phyloP scores from a whole-genome alignment of 37 sponge, comb jelly and placozoan species.

The Diacarnus erythraeanus region DNA sequence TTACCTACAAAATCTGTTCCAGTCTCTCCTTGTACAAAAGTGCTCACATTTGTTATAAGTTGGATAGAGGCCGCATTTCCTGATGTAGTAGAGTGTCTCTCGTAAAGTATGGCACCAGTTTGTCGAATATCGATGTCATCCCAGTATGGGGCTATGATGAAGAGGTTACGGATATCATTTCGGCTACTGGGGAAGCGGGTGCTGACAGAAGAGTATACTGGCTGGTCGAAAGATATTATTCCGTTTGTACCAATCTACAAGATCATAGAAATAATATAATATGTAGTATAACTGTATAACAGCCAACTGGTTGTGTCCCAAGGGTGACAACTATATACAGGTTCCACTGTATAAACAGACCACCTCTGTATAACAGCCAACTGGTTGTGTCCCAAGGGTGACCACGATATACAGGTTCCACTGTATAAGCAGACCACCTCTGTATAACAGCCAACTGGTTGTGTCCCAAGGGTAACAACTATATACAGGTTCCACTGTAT shows the following conservation, averaged over 20 bases:
- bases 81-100: background rate
- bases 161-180: background rate
- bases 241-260: slow-evolving; percentile 56
- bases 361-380: no score
- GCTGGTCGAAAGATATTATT: slow-evolving; percentile 38
- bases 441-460: no score
- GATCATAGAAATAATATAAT: background rate
- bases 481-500: no score
- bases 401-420: no score
- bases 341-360: no score
- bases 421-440: no score
- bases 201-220: background rate
- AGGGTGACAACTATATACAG: no score
- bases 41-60: slow-evolving; percentile 26
- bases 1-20: slow-evolving; percentile 21
- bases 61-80: background rate
- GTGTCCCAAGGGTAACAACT: no score
- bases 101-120: slow-evolving; percentile 45
- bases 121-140: slow-evolving; percentile 47
- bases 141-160: slow-evolving; percentile 68
- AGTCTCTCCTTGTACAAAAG: slow-evolving; percentile 9
- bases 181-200: background rate
- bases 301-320: no score
- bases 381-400: no score
- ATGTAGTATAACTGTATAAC: background rate